These are phyloP conservation scores for Drosophila repletoides DNA, from an alignment of 1,140 invertebrate genomes.

Conservation along the genomic window DNA sequence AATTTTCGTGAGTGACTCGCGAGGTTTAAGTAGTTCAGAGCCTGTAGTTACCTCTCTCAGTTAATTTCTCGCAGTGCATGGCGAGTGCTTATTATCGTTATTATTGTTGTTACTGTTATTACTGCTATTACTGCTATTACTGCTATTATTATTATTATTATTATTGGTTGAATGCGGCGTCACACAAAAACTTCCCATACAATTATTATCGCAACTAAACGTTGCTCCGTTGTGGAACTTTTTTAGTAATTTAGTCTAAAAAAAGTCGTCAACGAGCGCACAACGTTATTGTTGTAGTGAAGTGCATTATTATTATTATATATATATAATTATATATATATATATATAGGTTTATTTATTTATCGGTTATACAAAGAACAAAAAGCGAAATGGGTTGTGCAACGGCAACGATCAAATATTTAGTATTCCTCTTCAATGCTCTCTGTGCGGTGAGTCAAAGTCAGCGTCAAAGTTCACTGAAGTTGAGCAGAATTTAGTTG, in stretches of 20 bases:
- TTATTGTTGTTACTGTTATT: conserved; percentile 25
- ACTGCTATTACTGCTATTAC: no score
- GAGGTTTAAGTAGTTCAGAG: not conserved
- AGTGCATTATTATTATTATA: not conserved
- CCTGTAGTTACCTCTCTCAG: not conserved
- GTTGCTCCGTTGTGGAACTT: conserved; percentile 5
- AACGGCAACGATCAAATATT: conserved; percentile 56
- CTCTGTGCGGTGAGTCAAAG: conserved; percentile 64
- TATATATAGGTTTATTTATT: no score
- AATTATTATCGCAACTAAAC: conserved; percentile 48
- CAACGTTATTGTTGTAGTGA: conserved; percentile 5
- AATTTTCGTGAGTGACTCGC: no score
- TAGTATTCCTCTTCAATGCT: conserved; percentile 61
- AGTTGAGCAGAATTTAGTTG: not conserved
- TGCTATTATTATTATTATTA: not conserved
- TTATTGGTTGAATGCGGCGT: not conserved
- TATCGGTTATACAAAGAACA: not conserved
- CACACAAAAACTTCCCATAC: conserved; percentile 36
- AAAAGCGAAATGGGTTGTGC: conserved; percentile 58
- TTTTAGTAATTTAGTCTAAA: conserved; percentile 40
- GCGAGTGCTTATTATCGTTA: conserved; percentile 12
- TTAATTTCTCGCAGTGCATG: conserved; percentile 32
- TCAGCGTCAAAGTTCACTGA: conserved; percentile 22
- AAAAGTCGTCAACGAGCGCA: conserved; percentile 22
- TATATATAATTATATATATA: no score